These are phyloP conservation scores for Ctenomys sociabilis DNA, from an alignment of 2,113 vertebrate species.

Conservation along the genomic window DNA sequence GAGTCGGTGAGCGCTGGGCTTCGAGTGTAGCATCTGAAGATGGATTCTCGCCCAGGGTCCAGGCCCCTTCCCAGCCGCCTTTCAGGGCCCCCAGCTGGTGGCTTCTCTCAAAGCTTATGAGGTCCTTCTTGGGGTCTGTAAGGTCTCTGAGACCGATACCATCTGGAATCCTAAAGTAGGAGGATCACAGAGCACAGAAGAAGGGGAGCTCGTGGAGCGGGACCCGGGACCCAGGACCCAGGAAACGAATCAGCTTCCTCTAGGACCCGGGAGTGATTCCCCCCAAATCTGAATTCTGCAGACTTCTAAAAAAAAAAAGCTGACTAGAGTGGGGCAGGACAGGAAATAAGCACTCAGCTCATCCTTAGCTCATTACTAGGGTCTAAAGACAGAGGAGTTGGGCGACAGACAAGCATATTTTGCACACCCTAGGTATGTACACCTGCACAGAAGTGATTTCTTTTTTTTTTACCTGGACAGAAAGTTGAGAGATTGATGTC, in stretches of 20 bases:
- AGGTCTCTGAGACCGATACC: neutral
- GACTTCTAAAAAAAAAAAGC: neutral
- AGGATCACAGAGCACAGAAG: neutral
- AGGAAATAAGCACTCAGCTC: neutral
- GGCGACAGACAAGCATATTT: neutral
- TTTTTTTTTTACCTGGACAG: neutral
- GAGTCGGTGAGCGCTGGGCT: neutral
- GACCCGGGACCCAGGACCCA: neutral
- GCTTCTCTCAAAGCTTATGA: neutral
- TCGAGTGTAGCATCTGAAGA: slow-evolving; percentile 41
- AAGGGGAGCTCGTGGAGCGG: fast-evolving
- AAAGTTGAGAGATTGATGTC: neutral
- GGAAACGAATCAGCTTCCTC: neutral
- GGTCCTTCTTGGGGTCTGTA: neutral
- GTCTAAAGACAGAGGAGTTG: neutral
- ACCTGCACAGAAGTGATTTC: neutral
- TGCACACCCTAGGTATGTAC: neutral
- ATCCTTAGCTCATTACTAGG: neutral
- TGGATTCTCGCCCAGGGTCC: slow-evolving; percentile 5
- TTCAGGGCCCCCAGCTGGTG: neutral
- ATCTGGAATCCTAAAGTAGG: neutral
- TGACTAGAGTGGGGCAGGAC: neutral
- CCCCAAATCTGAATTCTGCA: neutral
- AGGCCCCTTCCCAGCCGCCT: neutral
- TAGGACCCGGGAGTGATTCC: neutral